These are phyloP conservation scores for Laticauda laticaudata DNA, from an alignment of 2,113 vertebrate species.

Conservation along the genomic window DNA sequence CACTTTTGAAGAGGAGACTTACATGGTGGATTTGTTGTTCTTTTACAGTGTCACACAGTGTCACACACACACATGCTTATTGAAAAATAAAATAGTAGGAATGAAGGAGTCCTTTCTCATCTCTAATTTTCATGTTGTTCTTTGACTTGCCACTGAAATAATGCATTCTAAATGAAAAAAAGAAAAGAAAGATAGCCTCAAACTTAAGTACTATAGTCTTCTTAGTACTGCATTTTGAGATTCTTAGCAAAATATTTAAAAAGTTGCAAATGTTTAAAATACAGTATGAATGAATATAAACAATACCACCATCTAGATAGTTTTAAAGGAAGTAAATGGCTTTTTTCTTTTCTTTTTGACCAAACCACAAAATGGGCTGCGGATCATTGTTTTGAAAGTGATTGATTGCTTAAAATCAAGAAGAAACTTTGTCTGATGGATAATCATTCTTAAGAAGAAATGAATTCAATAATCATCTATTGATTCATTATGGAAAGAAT, in stretches of 20 bases:
- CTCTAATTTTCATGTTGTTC: not conserved
- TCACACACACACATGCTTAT: not conserved
- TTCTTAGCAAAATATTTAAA: not conserved
- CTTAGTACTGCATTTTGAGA: not conserved
- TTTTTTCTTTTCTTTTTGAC: not conserved
- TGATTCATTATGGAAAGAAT: constrained; percentile 3
- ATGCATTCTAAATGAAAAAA: not conserved
- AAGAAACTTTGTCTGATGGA: not conserved
- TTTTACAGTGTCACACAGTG: not conserved
- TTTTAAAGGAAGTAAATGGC: not conserved
- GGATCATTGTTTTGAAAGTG: constrained; percentile 5
- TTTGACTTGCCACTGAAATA: not conserved
- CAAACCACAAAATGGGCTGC: constrained; percentile 3
- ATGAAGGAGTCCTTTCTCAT: not conserved
- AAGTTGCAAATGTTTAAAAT: not conserved
- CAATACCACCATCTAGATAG: not conserved
- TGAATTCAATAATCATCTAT: not conserved
- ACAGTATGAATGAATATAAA: not conserved
- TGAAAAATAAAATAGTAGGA: not conserved
- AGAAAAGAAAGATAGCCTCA: not conserved
- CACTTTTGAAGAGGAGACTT: not conserved
- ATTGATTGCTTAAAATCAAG: constrained; percentile 9
- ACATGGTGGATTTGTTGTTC: not conserved
- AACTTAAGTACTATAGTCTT: not conserved
- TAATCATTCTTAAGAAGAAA: constrained; percentile 31